Base-by-base conservation (phyloP, 2,113 vertebrate species). In the Erythrocercus mccallii region DNA sequence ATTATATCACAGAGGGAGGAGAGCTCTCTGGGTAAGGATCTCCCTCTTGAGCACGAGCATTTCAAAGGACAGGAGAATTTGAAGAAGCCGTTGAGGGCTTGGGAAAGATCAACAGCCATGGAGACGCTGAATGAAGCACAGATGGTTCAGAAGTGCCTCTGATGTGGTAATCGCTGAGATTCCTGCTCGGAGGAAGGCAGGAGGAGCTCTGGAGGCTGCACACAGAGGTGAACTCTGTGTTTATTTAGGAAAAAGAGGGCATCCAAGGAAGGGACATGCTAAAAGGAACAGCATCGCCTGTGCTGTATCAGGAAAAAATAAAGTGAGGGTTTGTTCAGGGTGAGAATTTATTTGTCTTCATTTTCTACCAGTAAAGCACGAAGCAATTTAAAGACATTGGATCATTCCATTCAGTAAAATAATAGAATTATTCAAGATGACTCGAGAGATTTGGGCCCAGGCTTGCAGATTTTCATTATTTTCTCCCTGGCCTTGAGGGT, bases 401-500 rank as follows among this genome's bases (percentile, higher is more conserved):
- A 88, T 80, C 51, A 68, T 44, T 68, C 47, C 48, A 8, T 25
- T 66, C 57, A 71, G 66, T 68, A 74, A 71, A 89, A 86, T 2
- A 61, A 54, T 33, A 56, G 72, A 85, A 89, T 76, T 84, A 92
- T 65, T 94, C 71, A 88, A 76, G 71, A 82, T 56, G 50, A 93
- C 71, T 83, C 19, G 42, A 80, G 74, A 58, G 71, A 88, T 92
- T 83, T 85, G 60, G 82, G 90, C 56, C 51, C 25, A 44, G 66
- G 70, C 81, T 91, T 95, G 74, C 84, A 94, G 70, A 42, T 79
- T 82, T 80, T 73, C 91, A 33, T 81, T 92, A 38, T 92, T 80
- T 92, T 80, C 90, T 73, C 60, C 35, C 4, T 42, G 62, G 91
- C 87, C 93, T 87, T 42, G 45, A 88, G 94, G 81, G 47, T 80